Conservation (phyloP, 2,888 invertebrate species). For the Leuctra nigra region DNA sequence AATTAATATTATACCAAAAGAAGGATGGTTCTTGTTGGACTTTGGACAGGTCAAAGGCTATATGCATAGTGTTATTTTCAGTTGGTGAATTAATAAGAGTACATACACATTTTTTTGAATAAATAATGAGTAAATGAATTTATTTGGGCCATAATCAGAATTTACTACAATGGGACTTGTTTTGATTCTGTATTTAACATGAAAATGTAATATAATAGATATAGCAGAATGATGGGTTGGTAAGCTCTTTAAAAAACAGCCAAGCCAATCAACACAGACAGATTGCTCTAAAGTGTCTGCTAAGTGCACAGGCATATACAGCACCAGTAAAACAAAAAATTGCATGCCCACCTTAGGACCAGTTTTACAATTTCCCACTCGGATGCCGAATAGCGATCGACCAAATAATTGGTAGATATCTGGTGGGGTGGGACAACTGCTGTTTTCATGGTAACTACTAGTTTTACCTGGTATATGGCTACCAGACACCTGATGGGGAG, state of each 20-base stretch:
- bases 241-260: not conserved
- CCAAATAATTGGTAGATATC: too few species aligned
- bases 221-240: conserved; percentile 13
- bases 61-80: too few species aligned
- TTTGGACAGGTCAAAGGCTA: too few species aligned
- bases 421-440: too few species aligned
- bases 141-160: conserved; percentile 22
- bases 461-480: too few species aligned
- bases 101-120: too few species aligned
- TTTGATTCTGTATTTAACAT: conserved; percentile 7
- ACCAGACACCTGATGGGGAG: too few species aligned
- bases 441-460: too few species aligned
- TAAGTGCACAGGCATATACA: conserved; percentile 12
- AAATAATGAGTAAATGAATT: conserved; percentile 23
- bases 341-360: conserved; percentile 18
- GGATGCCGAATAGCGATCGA: not conserved
- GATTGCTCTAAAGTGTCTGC: conserved; percentile 3
- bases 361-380: not conserved
- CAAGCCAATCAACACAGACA: conserved; percentile 1
- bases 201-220: conserved; percentile 10
- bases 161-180: conserved; percentile 21
- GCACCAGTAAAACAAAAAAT: conserved; percentile 20
- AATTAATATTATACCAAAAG: too few species aligned
- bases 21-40: too few species aligned
- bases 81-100: too few species aligned